Conservation (phyloP, 2,888 invertebrate species). For the Dynastes maya region DNA sequence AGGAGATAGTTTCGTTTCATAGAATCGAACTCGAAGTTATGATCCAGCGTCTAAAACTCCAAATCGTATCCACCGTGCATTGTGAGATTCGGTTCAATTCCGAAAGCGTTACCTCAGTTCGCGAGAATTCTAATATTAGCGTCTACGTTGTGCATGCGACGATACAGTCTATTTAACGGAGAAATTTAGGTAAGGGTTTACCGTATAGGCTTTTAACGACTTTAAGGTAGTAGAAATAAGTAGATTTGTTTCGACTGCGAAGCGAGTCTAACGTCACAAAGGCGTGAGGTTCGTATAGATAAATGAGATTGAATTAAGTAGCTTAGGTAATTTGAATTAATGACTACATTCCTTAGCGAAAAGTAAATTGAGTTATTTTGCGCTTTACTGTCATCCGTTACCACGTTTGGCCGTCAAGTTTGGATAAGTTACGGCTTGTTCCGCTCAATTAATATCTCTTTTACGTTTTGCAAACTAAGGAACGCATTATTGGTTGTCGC, state of each 20-base stretch:
- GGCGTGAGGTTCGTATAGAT: not conserved
- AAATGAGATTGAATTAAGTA: constrained; percentile 6
- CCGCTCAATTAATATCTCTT: too few relatives aligned
- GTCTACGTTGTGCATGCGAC: too few relatives aligned
- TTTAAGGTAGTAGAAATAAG: not conserved
- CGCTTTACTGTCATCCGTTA: too few relatives aligned
- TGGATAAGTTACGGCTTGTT: too few relatives aligned
- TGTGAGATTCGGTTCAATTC: not conserved
- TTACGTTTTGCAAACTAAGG: too few relatives aligned
- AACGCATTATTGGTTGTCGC: too few relatives aligned
- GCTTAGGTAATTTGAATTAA: not conserved
- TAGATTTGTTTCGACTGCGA: constrained; percentile 6
- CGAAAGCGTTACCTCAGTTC: not conserved
- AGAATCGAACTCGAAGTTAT: constrained; percentile 14
- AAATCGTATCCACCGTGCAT: not conserved
- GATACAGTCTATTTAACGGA: constrained; percentile 12
- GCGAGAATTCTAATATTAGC: too few relatives aligned
- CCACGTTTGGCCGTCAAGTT: too few relatives aligned
- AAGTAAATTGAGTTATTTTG: too few relatives aligned
- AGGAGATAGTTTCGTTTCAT: not conserved
- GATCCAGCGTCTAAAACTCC: constrained; percentile 7
- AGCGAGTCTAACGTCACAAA: not conserved
- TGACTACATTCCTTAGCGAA: not conserved
- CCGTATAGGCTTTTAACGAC: constrained; percentile 16
- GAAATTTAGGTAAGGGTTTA: not conserved